Base-by-base conservation (phyloP, 2,888 invertebrate genomes). In the Cephus sareptanus region DNA sequence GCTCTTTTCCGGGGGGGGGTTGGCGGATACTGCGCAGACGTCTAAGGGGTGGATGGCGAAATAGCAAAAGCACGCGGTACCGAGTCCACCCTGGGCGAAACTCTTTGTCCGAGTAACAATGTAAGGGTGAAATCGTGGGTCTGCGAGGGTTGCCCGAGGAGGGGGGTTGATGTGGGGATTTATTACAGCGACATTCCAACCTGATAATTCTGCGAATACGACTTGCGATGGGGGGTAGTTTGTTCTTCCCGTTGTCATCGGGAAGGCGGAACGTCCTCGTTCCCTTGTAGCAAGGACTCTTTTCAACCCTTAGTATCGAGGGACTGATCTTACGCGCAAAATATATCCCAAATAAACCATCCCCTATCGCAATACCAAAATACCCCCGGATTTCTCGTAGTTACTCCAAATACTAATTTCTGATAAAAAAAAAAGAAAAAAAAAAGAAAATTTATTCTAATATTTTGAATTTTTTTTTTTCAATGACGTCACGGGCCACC, bases 101-200 rank as follows among this genome's bases (percentile, higher is more conserved):
- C 89, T 89, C 90, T 90, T 90, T 90, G 90, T 90, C 89, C 89
- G 87, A 84, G 87, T 85, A 89, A 90, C 90, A 90, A 90, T 90
- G 89, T 89, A 89, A 89, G 89, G 89, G 89, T 87, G 89, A 89
- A 89, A 87, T 85, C 56, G 56, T 56, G 23, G 56, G 56, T 56
- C 56, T 56, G 87, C 84, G 81, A 83, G 80, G 76, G 79, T 40
- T 80, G 76, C 74, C 76, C 37, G 81, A 56, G 77, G 73, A 77
- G 80, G 79, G 84, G 83, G 85, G 86, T 85, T 86, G 89, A 88
- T 87, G 87, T 82, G 84, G 83, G 89, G 89, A 90, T 90, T 90
- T 90, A 90, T 90, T 90, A 89, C 87, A 79, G 79, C 85, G 86
- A 85, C 89, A 89, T 89, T 89, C 90, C 90, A 87, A 85, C 86